Evolutionary conservation across 2,888 invertebrate species (phyloP).

Genomic region (Anticlea derivata): DNA sequence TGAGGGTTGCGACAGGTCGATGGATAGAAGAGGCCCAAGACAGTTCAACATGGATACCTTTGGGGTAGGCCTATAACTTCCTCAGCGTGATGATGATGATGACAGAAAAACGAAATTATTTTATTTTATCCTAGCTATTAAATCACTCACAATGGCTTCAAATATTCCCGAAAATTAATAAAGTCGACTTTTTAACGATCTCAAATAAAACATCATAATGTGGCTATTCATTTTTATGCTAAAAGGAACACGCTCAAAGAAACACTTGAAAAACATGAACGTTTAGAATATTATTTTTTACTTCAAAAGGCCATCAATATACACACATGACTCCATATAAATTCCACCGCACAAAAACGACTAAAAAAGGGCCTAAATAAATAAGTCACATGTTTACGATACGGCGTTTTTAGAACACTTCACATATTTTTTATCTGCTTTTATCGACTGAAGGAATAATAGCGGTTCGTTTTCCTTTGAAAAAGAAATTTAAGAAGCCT

Average conservation of each 20-base stretch:
- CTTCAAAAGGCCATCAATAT: constrained; percentile 56
- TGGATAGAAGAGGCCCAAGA: too few species aligned
- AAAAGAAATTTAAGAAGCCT: constrained; percentile 45
- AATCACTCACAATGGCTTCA: constrained; percentile 9
- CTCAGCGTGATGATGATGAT: too few species aligned
- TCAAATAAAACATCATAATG: constrained; percentile 28
- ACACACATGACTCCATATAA: constrained; percentile 44
- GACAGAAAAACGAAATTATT: too few species aligned
- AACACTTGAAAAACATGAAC: constrained; percentile 54
- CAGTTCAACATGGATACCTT: too few species aligned
- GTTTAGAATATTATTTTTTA: constrained; percentile 49
- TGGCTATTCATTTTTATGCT: constrained; percentile 28
- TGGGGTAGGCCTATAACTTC: too few species aligned
- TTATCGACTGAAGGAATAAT: constrained; percentile 50
- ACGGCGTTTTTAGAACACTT: constrained; percentile 47
- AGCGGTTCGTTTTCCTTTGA: constrained; percentile 44
- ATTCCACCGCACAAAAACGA: constrained; percentile 37
- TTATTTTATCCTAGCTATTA: too few species aligned
- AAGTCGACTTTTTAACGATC: constrained; percentile 23
- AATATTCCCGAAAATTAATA: constrained; percentile 21
- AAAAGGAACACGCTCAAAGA: constrained; percentile 53
- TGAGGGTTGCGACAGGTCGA: too few species aligned
- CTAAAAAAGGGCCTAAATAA: constrained; percentile 41
- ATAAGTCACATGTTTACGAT: constrained; percentile 52
- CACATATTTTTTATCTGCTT: constrained; percentile 50